Evolutionary conservation across 37 sponge, comb jelly and placozoan species (phyloP), one percentile per base, ranked within the genome.

Genomic region (Aphrocallistes beatrix): DNA sequence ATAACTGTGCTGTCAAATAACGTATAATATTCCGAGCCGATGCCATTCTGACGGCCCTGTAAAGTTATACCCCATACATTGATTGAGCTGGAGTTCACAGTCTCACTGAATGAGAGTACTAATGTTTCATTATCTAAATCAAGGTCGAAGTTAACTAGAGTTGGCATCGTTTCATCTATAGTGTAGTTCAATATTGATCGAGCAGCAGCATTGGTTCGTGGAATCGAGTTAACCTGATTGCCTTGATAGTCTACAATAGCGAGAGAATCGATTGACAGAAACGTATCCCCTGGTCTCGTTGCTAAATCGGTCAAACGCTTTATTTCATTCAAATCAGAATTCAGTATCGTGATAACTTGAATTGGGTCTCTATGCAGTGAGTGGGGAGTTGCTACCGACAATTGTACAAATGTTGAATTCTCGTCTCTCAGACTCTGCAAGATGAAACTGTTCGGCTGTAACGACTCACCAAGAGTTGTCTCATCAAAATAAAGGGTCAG

Each of bases 301-400:
- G 90, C 93, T 13, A 95, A 86, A 37, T 82, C 39, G 21, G 82
- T 45, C 37, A 92, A 39, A 16, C 93, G 90, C 86, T 95, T 92
- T 25, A 95, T 90, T 38, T 91, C 92, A 50, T 86, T 81, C 81
- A 86, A 38, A 38, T 86, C 86, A 34, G 1, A 36, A 21, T 28
- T 82, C 3, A 8, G 38, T 3, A 82, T 39, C 13, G 17, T 38
- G 30, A 60, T 60, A 32, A 60, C 75, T 13, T 60, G 75, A 3
- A 60, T 13, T 25, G 75, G 75, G 34, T 60, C 75, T 60, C 75
- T 60, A 28, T 60, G 75, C 34, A 60, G 34, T 30, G 75, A 60
- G n/a, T 60, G 75, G 34, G 75, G 75, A 60, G 17, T 60, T 25
- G 10, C 34, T 6, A 6, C 75, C 8, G 75, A 60, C 8, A 60